These are phyloP conservation scores for Rhodinocichla rosea DNA, from an alignment of 2,113 vertebrate species.

Conservation along the genomic window DNA sequence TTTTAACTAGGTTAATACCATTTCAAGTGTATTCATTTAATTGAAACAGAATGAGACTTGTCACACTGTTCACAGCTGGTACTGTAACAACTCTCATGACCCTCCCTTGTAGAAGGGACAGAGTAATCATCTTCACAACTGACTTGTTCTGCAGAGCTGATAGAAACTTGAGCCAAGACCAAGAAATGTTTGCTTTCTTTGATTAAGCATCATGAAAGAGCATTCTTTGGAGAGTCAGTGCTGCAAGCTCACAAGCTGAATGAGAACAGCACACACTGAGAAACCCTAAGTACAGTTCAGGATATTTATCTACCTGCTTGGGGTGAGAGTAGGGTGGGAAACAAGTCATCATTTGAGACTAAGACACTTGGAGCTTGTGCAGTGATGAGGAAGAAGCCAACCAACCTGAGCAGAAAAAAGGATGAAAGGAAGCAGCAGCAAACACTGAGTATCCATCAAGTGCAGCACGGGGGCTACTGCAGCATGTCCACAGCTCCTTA, in stretches of 20 bases:
- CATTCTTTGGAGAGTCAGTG: not conserved
- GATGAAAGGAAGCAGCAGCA: not conserved
- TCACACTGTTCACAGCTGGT: not conserved
- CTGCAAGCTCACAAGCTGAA: not conserved
- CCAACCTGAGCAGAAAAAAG: not conserved
- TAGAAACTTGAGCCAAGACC: not conserved
- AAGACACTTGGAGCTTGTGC: not conserved
- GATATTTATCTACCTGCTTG: not conserved
- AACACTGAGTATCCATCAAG: not conserved
- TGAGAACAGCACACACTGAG: not conserved
- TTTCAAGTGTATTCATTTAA: constrained; percentile 3
- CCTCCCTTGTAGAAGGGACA: not conserved
- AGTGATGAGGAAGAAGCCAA: not conserved
- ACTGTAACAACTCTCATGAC: not conserved
- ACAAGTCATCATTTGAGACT: not conserved
- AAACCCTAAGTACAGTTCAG: not conserved
- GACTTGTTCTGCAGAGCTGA: not conserved
- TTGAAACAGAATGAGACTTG: constrained; percentile 12
- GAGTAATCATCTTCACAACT: not conserved
- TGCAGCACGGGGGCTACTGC: accelerated
- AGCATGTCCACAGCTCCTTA: not conserved
- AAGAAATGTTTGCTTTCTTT: not conserved
- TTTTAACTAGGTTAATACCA: constrained; percentile 32
- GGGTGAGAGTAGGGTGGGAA: not conserved
- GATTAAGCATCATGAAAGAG: not conserved